These are phyloP conservation scores for Cranoglanis bouderius DNA, from an alignment of 2,113 vertebrate species.

Conservation along the genomic window DNA sequence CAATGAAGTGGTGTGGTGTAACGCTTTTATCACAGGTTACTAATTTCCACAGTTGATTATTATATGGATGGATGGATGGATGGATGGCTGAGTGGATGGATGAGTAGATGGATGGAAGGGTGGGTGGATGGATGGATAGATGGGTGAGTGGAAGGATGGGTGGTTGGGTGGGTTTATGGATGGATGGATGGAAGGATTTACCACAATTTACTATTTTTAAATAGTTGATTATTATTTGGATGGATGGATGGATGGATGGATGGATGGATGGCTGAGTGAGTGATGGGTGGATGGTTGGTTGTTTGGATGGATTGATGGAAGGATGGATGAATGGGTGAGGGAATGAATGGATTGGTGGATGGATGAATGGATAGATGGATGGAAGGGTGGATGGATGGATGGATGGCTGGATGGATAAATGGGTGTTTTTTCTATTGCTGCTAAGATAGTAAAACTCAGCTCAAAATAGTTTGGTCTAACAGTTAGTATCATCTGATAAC, in stretches of 20 bases:
- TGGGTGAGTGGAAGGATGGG: background rate
- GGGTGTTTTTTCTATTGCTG: no score
- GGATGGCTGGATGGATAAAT: background rate
- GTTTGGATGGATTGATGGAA: background rate
- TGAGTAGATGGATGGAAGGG: background rate
- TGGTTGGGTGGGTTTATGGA: background rate
- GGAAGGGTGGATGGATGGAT: background rate
- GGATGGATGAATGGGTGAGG: background rate
- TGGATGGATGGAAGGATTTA: background rate
- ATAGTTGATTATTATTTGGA: no score
- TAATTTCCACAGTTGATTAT: background rate
- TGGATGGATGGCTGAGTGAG: no score
- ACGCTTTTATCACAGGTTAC: background rate
- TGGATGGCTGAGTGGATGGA: background rate
- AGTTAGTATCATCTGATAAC: background rate
- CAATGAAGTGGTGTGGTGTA: background rate
- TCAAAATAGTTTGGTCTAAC: background rate
- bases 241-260: background rate
- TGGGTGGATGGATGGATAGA: background rate
- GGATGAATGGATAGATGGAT: background rate
- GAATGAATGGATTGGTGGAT: background rate
- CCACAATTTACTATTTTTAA: no score
- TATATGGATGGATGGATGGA: background rate
- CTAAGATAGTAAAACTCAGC: no score
- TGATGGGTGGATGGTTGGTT: background rate